Conservation (phyloP, 2,797 vertebrate species). For the Antennarius maculatus region DNA sequence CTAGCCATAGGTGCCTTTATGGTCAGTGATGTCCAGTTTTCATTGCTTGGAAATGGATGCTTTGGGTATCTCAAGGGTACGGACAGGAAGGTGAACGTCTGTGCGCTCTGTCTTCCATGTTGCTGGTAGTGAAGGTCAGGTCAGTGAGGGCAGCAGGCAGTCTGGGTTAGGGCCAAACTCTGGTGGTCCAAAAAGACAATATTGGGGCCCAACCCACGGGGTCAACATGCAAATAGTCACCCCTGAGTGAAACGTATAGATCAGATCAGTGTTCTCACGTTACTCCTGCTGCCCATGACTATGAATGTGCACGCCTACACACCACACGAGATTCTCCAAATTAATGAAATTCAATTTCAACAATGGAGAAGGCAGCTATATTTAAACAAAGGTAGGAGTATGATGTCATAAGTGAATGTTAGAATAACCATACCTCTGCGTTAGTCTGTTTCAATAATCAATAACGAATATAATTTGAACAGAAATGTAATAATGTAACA, state of each 20-base stretch:
- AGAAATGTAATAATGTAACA: background rate
- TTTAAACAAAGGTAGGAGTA: slow-evolving; percentile 44
- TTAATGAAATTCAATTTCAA: slow-evolving; percentile 61
- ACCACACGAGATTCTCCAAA: slow-evolving; percentile 52
- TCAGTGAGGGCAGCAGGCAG: slow-evolving; percentile 67
- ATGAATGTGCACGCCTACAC: slow-evolving; percentile 64
- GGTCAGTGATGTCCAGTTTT: background rate
- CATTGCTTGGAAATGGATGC: background rate
- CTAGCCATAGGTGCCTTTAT: background rate
- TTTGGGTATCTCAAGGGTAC: slow-evolving; percentile 27
- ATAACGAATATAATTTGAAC: background rate
- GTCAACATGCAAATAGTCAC: slow-evolving; percentile 81
- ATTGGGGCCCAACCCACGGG: slow-evolving; percentile 54
- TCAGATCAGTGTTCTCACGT: slow-evolving; percentile 79
- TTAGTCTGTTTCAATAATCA: background rate
- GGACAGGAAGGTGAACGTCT: slow-evolving; percentile 47
- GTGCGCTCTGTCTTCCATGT: slow-evolving; percentile 38
- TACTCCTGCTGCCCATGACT: slow-evolving; percentile 67
- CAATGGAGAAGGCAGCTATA: slow-evolving; percentile 64
- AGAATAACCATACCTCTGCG: slow-evolving; percentile 15
- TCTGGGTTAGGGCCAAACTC: slow-evolving; percentile 50
- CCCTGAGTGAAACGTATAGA: slow-evolving; percentile 64
- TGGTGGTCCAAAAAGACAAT: slow-evolving; percentile 66
- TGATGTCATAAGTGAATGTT: slow-evolving; percentile 21
- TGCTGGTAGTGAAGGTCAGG: slow-evolving; percentile 72